Base-by-base conservation (phyloP, 2,113 vertebrate genomes). In the Percina caprodes region DNA sequence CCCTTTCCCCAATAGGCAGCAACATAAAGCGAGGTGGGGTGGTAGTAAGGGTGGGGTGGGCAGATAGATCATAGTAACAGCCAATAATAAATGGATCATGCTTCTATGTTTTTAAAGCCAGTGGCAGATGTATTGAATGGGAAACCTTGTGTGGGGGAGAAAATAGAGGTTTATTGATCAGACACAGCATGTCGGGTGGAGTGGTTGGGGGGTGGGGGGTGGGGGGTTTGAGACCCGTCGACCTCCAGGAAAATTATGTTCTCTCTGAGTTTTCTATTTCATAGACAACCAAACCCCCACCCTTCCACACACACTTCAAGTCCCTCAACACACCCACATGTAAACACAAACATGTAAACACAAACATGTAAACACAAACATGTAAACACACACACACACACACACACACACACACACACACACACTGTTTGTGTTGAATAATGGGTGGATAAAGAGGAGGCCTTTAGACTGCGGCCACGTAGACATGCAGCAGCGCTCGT, bases 131-230 rank as follows among this genome's bases (percentile, higher is more conserved):
- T 93, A 94, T 95, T 94, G 92, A 87, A 90, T 94, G 90, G 92
- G 93, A 93, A 90, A 91, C 88, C 85, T 95, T 88, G 94, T 91
- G 93, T 91, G 93, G 89, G 90, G 88, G 84, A 94, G 93, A 94
- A 96, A 97, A 96, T 94, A 92, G 88, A 93, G 90, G 92, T 95
- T 93, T 93, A 95, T 94, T 94, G 94, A 95, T 95, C 92, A 94
- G 94, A 90, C 90, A 90, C 90, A 91, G 90, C 88, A 75, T 89
- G 89, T 79, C 4, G 86, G 84, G 83, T 67, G 84, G 81, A 83
- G 81, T 71, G 80, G 84, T 71, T 46, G 49, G 72, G 35, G 73
- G 71, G 61, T 46, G 49, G 72, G 35, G 73, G 71, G 61, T 10
- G 66, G 77, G 79, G 59, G 67, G 62, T 77, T 84, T 84, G 85